Evolutionary conservation across 1,140 invertebrate species (phyloP).

Genomic region (Zaprionus kolodkinae): DNA sequence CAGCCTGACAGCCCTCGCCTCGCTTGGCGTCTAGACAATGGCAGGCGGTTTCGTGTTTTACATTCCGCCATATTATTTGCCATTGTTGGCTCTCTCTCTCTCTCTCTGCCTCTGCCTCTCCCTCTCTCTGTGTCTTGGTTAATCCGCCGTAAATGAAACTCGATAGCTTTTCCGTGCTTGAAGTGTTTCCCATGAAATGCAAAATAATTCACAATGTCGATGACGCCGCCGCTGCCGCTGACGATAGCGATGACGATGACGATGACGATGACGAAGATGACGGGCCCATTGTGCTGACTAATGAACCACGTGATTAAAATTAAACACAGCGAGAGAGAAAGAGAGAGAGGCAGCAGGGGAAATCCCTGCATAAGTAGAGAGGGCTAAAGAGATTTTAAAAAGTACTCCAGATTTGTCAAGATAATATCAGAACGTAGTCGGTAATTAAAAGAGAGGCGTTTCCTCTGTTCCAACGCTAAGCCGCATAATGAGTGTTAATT

Average conservation of each 20-base stretch:
- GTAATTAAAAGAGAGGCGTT: background rate
- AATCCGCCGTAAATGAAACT: conserved; percentile 22
- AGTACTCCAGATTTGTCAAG: conserved; percentile 13
- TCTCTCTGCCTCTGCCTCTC: background rate
- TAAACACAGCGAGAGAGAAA: conserved; percentile 30
- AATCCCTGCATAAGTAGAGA: background rate
- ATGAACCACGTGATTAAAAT: conserved; percentile 71
- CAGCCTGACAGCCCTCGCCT: background rate
- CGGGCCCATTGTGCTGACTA: conserved; percentile 37
- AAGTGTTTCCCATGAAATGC: conserved; percentile 10
- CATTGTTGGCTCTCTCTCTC: background rate
- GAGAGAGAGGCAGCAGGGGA: background rate
- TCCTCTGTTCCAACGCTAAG: background rate
- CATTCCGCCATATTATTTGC: conserved; percentile 12
- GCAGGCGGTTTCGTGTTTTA: background rate
- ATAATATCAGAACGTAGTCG: background rate
- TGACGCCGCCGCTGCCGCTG: background rate
- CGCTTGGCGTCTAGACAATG: conserved; percentile 7
- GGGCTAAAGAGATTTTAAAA: background rate
- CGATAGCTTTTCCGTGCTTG: conserved; percentile 16
- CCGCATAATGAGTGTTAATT: conserved; percentile 30
- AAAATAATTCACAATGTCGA: conserved; percentile 5
- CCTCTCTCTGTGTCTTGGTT: background rate
- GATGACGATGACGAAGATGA: background rate
- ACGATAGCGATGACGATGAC: background rate